Evolutionary conservation across 2,888 invertebrate species (phyloP).

Genomic region (Salticus scenicus): DNA sequence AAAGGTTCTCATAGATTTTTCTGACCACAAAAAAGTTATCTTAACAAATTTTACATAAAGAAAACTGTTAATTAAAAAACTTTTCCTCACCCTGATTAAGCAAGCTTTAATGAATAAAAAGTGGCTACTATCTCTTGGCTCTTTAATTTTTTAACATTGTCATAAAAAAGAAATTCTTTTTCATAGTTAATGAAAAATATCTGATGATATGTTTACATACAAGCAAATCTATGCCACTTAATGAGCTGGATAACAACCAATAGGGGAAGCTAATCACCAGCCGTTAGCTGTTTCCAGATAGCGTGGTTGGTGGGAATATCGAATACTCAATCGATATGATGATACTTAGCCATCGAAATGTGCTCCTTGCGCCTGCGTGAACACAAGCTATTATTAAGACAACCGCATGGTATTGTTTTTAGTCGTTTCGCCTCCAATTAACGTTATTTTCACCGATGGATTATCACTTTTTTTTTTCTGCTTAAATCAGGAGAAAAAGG

Average conservation of each 20-base stretch:
- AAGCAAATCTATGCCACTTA: not conserved
- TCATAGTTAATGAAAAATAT: conserved; percentile 29
- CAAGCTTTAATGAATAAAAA: not conserved
- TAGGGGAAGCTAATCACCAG: conserved; percentile 40
- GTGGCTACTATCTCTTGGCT: not conserved
- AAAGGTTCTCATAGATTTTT: not conserved
- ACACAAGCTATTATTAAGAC: not conserved
- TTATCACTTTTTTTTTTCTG: conserved; percentile 7
- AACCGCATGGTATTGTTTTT: not conserved
- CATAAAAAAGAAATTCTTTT: not conserved
- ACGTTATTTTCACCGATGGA: conserved; percentile 1
- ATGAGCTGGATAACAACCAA: conserved; percentile 37
- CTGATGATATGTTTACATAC: not conserved
- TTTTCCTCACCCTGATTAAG: not conserved
- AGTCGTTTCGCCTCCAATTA: conserved; percentile 39
- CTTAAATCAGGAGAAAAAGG: not conserved
- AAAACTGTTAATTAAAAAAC: not conserved
- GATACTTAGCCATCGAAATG: conserved; percentile 40
- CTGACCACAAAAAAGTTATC: not conserved
- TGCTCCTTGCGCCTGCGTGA: conserved; percentile 48
- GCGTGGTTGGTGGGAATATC: conserved; percentile 69
- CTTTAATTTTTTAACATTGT: not conserved
- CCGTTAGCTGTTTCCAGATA: conserved; percentile 43
- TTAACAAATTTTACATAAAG: not conserved
- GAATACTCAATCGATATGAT: conserved; percentile 66